Evolutionary conservation across 2,113 vertebrate genomes (phyloP).

Genomic region (Stictonetta naevosa): DNA sequence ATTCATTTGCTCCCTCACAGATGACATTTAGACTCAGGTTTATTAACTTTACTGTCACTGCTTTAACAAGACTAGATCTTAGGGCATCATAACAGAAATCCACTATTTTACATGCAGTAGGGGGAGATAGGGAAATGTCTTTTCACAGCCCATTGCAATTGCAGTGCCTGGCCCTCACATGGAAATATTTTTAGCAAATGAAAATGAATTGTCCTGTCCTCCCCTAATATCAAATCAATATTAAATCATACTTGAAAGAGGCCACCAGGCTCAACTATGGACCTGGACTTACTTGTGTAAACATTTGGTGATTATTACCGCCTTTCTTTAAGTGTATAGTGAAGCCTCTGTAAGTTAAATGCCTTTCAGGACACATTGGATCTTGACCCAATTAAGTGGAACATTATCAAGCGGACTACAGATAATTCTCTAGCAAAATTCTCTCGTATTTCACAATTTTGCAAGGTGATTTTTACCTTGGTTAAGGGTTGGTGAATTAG

Average conservation of each 20-base stretch:
- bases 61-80: neutral
- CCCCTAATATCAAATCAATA: too few relatives aligned
- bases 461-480: too few relatives aligned
- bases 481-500: too few relatives aligned
- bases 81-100: neutral
- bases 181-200: neutral
- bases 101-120: neutral
- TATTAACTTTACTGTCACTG: neutral
- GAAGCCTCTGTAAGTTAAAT: neutral
- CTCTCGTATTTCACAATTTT: too few relatives aligned
- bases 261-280: neutral
- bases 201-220: neutral
- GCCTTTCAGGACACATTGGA: neutral
- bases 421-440: too few relatives aligned
- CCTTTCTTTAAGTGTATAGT: neutral
- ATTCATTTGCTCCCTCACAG: neutral
- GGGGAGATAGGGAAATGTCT: neutral
- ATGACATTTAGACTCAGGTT: neutral
- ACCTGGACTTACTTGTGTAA: neutral
- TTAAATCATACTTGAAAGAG: neutral
- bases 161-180: neutral
- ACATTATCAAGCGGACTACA: neutral
- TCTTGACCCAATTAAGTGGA: neutral
- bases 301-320: neutral
- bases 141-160: neutral